A percentile compares a stretch with the other conserved stretches of the same genome.
phyloP scores from a whole-genome alignment of 1,140 invertebrate genomes.

The Heliconius nattereri region DNA sequence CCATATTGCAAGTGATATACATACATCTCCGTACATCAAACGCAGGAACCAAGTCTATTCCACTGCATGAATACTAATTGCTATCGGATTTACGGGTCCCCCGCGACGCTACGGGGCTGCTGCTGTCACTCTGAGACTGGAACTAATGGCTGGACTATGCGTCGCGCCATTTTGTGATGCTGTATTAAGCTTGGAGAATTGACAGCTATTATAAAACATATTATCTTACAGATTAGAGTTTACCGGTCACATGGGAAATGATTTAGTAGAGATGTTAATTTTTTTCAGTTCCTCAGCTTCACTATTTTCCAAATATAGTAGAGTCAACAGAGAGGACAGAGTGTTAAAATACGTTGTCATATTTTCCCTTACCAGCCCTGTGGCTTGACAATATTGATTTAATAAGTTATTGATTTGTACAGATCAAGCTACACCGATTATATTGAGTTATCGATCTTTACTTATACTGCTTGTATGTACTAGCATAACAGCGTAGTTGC shows the following conservation, averaged over 20 bases:
- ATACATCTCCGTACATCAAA: slow-evolving; percentile 14
- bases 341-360: no score
- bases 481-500: no score
- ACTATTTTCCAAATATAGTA: not conserved
- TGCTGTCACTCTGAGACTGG: slow-evolving; percentile 12
- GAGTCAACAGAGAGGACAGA: not conserved
- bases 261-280: not conserved
- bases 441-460: no score
- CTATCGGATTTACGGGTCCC: slow-evolving; percentile 28
- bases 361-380: no score
- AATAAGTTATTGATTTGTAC: no score
- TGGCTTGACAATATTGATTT: no score
- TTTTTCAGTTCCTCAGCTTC: no score
- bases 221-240: not conserved
- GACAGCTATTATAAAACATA: slow-evolving; percentile 4
- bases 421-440: no score
- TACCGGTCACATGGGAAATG: not conserved
- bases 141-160: slow-evolving; percentile 17
- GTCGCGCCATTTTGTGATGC: slow-evolving; percentile 16
- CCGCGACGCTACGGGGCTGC: slow-evolving; percentile 9
- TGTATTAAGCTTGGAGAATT: slow-evolving; percentile 10
- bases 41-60: slow-evolving; percentile 11
- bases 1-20: not conserved
- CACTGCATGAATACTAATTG: slow-evolving; percentile 32
- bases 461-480: no score